Evolutionary conservation across 2,888 invertebrate genomes (phyloP).

Genomic region (Cerastis leucographa): DNA sequence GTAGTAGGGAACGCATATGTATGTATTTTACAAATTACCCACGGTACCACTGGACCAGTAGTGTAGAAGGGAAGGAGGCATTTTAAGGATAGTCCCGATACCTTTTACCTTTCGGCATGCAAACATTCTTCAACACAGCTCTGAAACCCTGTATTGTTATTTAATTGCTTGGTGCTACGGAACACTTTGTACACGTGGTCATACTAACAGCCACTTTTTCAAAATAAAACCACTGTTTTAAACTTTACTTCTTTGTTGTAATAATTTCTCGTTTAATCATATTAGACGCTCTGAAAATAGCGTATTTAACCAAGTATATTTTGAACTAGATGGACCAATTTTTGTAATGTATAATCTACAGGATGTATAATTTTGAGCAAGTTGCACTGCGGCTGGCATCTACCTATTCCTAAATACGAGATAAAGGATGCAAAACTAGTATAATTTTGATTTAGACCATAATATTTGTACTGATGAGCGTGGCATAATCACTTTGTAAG

Average conservation of each 20-base stretch:
- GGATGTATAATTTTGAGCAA: neutral
- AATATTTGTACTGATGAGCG: neutral
- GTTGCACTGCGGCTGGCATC: neutral
- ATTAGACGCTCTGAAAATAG: neutral
- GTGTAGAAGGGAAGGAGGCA: too few relatives aligned
- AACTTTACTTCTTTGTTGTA: neutral
- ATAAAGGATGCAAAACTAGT: neutral
- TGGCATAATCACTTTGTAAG: neutral
- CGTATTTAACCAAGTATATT: neutral
- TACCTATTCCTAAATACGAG: neutral
- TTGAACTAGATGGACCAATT: neutral
- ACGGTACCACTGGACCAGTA: too few relatives aligned
- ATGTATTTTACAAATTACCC: too few relatives aligned
- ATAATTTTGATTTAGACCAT: neutral
- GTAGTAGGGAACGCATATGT: too few relatives aligned
- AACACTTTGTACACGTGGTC: neutral
- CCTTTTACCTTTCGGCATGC: too few relatives aligned
- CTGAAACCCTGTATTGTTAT: neutral
- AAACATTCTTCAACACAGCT: too few relatives aligned
- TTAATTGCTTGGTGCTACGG: neutral
- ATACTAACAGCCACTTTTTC: neutral
- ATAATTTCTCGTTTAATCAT: neutral
- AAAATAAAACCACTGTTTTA: neutral
- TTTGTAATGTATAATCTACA: neutral
- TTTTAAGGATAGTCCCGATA: too few relatives aligned